Evolutionary conservation across 2,888 invertebrate species (phyloP).

Genomic region (Miltochrista miniata): DNA sequence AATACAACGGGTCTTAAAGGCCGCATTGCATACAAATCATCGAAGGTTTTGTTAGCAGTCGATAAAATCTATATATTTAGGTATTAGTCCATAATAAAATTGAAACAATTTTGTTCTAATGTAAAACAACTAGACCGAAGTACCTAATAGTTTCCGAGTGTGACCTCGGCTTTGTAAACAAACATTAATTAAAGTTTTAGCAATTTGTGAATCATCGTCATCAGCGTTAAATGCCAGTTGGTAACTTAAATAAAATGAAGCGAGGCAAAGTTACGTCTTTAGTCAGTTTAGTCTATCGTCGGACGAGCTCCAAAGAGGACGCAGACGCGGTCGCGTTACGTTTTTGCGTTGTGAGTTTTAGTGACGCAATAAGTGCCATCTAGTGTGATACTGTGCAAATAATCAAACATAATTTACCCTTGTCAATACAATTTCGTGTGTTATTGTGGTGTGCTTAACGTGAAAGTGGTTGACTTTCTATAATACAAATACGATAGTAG

Average conservation of each 20-base stretch:
- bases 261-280: background rate
- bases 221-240: constrained; percentile 28
- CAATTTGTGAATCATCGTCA: constrained; percentile 37
- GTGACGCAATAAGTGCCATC: constrained; percentile 18
- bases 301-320: constrained; percentile 23
- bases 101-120: no score
- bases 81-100: no score
- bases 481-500: constrained; percentile 31
- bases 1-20: background rate
- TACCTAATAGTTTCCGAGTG: constrained; percentile 14
- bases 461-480: constrained; percentile 68
- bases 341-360: constrained; percentile 3
- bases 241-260: constrained; percentile 22
- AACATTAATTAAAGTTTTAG: constrained; percentile 29
- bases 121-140: constrained; percentile 5
- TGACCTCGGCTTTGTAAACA: constrained; percentile 36
- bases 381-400: constrained; percentile 9
- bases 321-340: no score
- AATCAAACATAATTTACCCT: constrained; percentile 39
- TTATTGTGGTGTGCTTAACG: constrained; percentile 41
- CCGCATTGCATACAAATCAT: background rate
- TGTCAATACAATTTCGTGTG: constrained; percentile 28
- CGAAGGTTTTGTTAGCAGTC: constrained; percentile 4
- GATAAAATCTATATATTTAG: background rate
- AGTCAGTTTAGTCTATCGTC: constrained; percentile 23